A percentile compares a stretch with the other conserved stretches of the same genome.
phyloP scores from a whole-genome alignment of 2,113 vertebrate species.

The Esox niger region DNA sequence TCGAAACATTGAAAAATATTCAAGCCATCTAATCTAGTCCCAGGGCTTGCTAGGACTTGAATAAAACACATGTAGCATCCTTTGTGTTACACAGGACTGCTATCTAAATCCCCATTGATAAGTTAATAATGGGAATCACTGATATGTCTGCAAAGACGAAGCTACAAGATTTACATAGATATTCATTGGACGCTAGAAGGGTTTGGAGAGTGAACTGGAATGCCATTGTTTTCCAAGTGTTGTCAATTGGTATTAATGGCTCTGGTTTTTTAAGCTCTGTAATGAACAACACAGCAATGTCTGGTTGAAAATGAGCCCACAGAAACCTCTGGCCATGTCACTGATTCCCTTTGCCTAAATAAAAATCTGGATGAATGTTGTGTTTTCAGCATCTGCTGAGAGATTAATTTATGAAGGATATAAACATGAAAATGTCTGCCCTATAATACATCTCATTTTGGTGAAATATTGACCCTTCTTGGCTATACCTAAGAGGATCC shows the following conservation, averaged over 20 bases:
- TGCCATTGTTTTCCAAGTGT: not conserved
- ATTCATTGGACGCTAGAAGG: slow-evolving; percentile 6
- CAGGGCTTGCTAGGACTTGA: too few relatives aligned
- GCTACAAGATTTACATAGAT: not conserved
- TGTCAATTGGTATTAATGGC: not conserved
- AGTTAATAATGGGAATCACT: not conserved
- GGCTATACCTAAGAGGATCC: not conserved
- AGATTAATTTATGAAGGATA: too few relatives aligned
- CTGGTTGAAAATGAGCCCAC: not conserved
- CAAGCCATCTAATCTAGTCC: too few relatives aligned
- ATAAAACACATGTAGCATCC: too few relatives aligned
- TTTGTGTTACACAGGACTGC: too few relatives aligned
- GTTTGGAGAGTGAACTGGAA: not conserved
- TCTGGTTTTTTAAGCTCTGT: not conserved
- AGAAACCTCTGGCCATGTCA: not conserved
- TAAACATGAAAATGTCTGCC: too few relatives aligned
- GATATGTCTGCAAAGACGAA: not conserved
- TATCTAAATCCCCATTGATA: too few relatives aligned
- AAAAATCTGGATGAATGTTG: not conserved
- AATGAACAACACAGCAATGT: not conserved
- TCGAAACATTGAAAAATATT: too few relatives aligned
- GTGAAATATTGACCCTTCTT: too few relatives aligned
- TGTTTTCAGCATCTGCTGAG: not conserved
- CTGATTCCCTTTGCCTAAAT: not conserved
- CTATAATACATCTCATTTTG: too few relatives aligned